A percentile compares a stretch with the other conserved stretches of the same genome.
phyloP scores from a whole-genome alignment of 2,797 vertebrate genomes.

The Simalia tracyae region DNA sequence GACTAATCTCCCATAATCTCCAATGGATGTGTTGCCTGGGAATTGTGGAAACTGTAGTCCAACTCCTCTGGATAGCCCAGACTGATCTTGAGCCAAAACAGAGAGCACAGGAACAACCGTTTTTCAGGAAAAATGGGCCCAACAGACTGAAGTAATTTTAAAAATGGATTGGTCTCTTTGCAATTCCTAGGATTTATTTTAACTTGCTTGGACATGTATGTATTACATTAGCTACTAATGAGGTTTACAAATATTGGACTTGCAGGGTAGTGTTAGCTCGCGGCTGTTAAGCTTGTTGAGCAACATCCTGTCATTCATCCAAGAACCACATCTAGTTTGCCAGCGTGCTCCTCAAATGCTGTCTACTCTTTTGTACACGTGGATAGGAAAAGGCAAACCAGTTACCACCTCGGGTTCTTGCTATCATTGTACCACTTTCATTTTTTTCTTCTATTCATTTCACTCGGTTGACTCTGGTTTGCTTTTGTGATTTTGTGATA shows the following conservation, averaged over 20 bases:
- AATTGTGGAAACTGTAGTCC: not conserved
- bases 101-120: not conserved
- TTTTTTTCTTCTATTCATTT: not conserved
- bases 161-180: conserved; percentile 20
- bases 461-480: not conserved
- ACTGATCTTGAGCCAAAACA: not conserved
- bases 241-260: conserved; percentile 22
- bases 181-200: conserved; percentile 17
- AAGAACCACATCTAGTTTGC: not conserved
- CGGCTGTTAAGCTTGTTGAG: not conserved
- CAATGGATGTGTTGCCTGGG: not conserved
- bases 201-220: not conserved
- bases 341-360: not conserved
- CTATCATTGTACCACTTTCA: not conserved
- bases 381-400: not conserved
- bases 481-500: not conserved
- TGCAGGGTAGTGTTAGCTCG: not conserved
- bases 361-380: not conserved
- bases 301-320: conserved; percentile 9
- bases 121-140: not conserved
- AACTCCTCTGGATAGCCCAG: not conserved
- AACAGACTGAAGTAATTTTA: conserved; percentile 31
- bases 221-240: not conserved
- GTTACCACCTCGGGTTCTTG: not conserved
- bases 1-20: not conserved